A percentile compares a stretch with the other conserved stretches of the same genome.
phyloP scores from a whole-genome alignment of 2,113 vertebrate genomes.

The Hippocampus guttulatus region DNA sequence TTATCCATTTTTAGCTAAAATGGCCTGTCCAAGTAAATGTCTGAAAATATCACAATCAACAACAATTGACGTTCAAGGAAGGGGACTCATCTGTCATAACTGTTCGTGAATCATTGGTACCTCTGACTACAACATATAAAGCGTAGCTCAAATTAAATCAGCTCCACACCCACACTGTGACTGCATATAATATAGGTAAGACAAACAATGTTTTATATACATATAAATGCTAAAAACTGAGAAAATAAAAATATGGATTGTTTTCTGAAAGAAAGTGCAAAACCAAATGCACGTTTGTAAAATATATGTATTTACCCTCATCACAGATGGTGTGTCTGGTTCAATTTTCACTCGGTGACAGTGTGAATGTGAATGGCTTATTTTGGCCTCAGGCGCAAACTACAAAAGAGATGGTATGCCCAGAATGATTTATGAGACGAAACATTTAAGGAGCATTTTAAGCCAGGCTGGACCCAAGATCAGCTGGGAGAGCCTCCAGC shows the following conservation, averaged over 20 bases:
- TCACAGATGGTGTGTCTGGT: neutral
- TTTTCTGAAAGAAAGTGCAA: neutral
- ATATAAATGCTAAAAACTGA: neutral
- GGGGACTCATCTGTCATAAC: neutral
- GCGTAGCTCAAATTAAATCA: neutral
- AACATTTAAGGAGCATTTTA: constrained; percentile 6
- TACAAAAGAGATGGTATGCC: constrained; percentile 2
- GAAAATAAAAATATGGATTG: neutral
- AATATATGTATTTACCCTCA: neutral
- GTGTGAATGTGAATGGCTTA: neutral
- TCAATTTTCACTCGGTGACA: neutral
- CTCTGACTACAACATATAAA: neutral
- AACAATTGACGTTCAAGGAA: neutral
- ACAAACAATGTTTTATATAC: neutral
- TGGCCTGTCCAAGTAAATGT: neutral
- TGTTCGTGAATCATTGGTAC: neutral
- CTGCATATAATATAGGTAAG: neutral
- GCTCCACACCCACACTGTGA: neutral
- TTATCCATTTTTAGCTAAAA: neutral
- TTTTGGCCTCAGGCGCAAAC: neutral
- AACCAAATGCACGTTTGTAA: no score
- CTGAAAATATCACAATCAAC: neutral
- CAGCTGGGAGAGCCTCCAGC: neutral
- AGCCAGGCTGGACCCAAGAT: neutral
- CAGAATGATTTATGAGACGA: constrained; percentile 16